Evolutionary conservation across 2,113 vertebrate species (phyloP).

Genomic region (Podarcis muralis): DNA sequence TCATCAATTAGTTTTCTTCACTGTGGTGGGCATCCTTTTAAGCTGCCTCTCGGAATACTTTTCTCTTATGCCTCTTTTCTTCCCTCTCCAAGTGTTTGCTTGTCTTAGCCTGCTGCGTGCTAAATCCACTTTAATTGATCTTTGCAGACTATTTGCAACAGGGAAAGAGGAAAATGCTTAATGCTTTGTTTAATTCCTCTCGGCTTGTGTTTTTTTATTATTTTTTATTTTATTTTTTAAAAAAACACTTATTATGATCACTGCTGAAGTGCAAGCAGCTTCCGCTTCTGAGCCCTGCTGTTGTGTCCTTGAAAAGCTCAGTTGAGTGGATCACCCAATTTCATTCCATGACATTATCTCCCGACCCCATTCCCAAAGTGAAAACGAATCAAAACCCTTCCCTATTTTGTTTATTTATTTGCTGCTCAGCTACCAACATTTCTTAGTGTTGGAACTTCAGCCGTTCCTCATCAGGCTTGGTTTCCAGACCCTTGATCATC

Average conservation of each 20-base stretch:
- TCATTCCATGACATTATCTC: neutral
- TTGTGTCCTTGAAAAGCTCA: neutral
- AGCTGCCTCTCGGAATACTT: neutral
- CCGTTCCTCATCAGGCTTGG: too few relatives aligned
- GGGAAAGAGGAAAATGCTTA: neutral
- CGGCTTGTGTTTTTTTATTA: neutral
- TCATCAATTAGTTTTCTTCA: neutral
- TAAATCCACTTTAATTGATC: slow-evolving; percentile 17
- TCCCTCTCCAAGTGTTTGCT: neutral
- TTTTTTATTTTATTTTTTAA: neutral
- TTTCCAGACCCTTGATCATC: too few relatives aligned
- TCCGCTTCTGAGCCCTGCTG: too few relatives aligned
- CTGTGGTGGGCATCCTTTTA: neutral
- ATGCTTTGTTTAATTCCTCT: neutral
- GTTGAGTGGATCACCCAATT: neutral
- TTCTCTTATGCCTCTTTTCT: neutral
- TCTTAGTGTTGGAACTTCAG: too few relatives aligned
- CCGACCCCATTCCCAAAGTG: neutral
- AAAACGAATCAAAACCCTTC: neutral
- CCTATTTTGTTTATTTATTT: too few relatives aligned
- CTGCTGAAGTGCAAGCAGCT: neutral
- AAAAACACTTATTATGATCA: neutral
- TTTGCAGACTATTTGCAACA: neutral
- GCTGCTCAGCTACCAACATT: too few relatives aligned
- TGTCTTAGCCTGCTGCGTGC: neutral